A percentile compares a stretch with the other conserved stretches of the same genome.
Conservation (phyloP, 2,888 invertebrate species). For the Ormyrus rosae region DNA sequence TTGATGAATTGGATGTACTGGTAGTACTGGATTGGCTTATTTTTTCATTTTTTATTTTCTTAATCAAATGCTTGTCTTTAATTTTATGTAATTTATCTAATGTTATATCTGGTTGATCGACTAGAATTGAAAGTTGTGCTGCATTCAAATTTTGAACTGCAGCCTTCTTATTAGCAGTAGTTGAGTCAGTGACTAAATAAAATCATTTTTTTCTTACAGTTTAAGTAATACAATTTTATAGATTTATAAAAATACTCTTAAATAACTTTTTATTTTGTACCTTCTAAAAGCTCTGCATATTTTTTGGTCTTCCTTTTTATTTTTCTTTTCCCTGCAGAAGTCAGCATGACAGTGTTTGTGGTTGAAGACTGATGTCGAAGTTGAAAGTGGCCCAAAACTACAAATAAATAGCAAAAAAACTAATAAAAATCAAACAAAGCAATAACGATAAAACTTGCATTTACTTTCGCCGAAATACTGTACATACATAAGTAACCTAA, state of each 20-base stretch:
- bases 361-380: slow-evolving; percentile 65
- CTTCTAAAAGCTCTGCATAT: slow-evolving; percentile 82
- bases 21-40: neutral
- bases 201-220: neutral
- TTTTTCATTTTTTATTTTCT: neutral
- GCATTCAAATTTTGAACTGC: slow-evolving; percentile 83
- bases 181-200: slow-evolving; percentile 80
- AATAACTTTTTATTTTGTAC: slow-evolving; percentile 72
- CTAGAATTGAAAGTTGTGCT: slow-evolving; percentile 82
- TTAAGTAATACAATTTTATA: neutral
- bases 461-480: neutral
- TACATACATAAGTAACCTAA: neutral
- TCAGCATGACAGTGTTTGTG: slow-evolving; percentile 62
- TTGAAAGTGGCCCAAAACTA: slow-evolving; percentile 58
- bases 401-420: slow-evolving; percentile 13
- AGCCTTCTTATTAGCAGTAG: slow-evolving; percentile 82
- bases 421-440: neutral
- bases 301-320: slow-evolving; percentile 77
- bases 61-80: neutral
- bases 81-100: slow-evolving; percentile 75
- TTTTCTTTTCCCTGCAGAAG: slow-evolving; percentile 76
- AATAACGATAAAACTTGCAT: neutral
- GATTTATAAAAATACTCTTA: neutral
- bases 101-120: slow-evolving; percentile 78
- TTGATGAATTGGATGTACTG: neutral